phyloP scores from a whole-genome alignment of 2,888 invertebrate genomes.

The Sarcophaga caerulescens region DNA sequence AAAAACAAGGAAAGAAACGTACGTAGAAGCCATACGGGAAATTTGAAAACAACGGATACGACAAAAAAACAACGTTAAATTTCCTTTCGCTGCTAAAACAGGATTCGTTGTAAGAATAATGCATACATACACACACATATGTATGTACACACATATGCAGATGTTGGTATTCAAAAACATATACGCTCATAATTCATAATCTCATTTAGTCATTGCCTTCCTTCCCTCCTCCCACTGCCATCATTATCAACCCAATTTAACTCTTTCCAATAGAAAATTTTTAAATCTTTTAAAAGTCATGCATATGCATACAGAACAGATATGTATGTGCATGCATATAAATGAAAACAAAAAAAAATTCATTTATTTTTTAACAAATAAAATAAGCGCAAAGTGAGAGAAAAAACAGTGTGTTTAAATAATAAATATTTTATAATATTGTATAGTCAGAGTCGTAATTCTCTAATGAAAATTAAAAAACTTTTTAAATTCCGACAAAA shows the following conservation, averaged over 20 bases:
- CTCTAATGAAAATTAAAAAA: constrained; percentile 68
- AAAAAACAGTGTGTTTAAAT: constrained; percentile 13
- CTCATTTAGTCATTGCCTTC: constrained; percentile 1
- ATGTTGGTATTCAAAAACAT: constrained; percentile 57
- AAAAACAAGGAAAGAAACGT: constrained; percentile 60
- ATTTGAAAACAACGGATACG: constrained; percentile 69
- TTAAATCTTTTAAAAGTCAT: background rate
- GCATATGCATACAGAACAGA: background rate
- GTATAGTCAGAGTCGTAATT: constrained; percentile 29
- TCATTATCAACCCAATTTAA: background rate
- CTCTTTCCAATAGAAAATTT: background rate
- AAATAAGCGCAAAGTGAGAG: constrained; percentile 23
- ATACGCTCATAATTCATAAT: constrained; percentile 62
- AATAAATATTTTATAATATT: too few species aligned
- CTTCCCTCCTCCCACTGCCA: background rate
- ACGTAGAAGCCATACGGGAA: constrained; percentile 68
- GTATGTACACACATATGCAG: background rate
- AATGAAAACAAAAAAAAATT: constrained; percentile 16
- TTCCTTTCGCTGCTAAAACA: constrained; percentile 55
- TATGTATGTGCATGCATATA: constrained; percentile 23
- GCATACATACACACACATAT: constrained; percentile 22
- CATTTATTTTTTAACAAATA: constrained; percentile 25
- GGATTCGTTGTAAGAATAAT: constrained; percentile 55
- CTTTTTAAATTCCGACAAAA: constrained; percentile 59
- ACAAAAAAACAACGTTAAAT: constrained; percentile 63